A percentile compares a stretch with the other conserved stretches of the same genome.
Conservation (phyloP, 1,140 invertebrate species). For the Drosophila eugracilis region DNA sequence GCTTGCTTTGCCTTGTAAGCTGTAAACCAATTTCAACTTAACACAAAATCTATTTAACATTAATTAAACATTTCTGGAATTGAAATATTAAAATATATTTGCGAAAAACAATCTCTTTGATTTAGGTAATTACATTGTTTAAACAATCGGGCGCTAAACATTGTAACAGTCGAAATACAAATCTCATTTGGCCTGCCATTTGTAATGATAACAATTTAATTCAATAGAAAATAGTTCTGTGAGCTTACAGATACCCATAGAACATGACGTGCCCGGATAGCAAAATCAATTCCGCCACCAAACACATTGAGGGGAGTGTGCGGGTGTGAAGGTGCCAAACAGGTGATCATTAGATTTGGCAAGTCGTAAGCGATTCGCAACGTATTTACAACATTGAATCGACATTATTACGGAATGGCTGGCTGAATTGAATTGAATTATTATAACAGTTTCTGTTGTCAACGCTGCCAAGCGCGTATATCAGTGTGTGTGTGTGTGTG, state of each 20-base stretch:
- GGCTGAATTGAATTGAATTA: slow-evolving; percentile 78
- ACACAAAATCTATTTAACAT: no score
- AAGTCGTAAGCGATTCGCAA: slow-evolving; percentile 69
- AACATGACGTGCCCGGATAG: slow-evolving; percentile 74
- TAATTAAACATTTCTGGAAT: neutral
- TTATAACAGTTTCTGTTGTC: slow-evolving; percentile 83
- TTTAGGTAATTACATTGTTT: slow-evolving; percentile 16
- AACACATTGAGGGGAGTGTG: neutral
- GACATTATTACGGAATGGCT: slow-evolving; percentile 76
- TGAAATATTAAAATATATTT: neutral
- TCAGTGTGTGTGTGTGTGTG: slow-evolving; percentile 26
- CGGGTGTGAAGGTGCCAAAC: slow-evolving; percentile 11
- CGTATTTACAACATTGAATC: slow-evolving; percentile 71
- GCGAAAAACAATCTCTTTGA: neutral
- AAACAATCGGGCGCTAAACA: slow-evolving; percentile 12
- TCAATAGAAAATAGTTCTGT: slow-evolving; percentile 76
- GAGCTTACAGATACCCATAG: slow-evolving; percentile 20
- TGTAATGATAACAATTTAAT: slow-evolving; percentile 83
- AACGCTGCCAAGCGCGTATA: slow-evolving; percentile 68
- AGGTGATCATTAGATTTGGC: slow-evolving; percentile 80
- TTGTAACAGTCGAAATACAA: slow-evolving; percentile 34
- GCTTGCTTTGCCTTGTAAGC: no score
- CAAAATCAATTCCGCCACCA: slow-evolving; percentile 77
- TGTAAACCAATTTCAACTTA: no score
- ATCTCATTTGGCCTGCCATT: slow-evolving; percentile 68